Conservation (phyloP, 2,797 vertebrate species). For the Sitta carolinensis region DNA sequence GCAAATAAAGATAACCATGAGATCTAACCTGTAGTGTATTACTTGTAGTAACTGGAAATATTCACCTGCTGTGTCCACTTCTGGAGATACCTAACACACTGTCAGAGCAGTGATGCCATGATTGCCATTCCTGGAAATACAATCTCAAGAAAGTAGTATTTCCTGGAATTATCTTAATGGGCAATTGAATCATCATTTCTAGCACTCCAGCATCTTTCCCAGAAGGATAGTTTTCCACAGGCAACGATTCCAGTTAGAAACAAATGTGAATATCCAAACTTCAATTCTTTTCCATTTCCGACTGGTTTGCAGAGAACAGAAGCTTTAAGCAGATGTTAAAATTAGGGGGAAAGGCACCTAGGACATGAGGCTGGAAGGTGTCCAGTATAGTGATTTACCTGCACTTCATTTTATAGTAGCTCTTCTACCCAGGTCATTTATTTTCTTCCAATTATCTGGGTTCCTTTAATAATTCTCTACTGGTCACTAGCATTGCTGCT, state of each 20-base stretch:
- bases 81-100: constrained; percentile 18
- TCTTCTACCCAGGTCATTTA: constrained; percentile 32
- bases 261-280: constrained; percentile 45
- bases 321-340: constrained; percentile 46
- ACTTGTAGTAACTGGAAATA: constrained; percentile 41
- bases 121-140: constrained; percentile 64
- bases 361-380: not conserved
- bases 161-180: constrained; percentile 74
- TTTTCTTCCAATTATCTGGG: constrained; percentile 48
- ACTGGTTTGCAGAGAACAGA: not conserved
- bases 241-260: constrained; percentile 56
- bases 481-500: constrained; percentile 21
- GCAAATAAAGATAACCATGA: constrained; percentile 53
- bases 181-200: constrained; percentile 75
- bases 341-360: constrained; percentile 5
- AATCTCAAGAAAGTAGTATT: constrained; percentile 58
- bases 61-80: constrained; percentile 42
- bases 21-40: constrained; percentile 10
- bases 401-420: constrained; percentile 8
- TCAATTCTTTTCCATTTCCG: not conserved
- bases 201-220: constrained; percentile 63
- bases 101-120: not conserved
- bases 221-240: constrained; percentile 66
- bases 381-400: constrained; percentile 7
- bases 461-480: constrained; percentile 42